phyloP scores from a whole-genome alignment of 2,888 invertebrate genomes.

The Hypolimnas misippus region DNA sequence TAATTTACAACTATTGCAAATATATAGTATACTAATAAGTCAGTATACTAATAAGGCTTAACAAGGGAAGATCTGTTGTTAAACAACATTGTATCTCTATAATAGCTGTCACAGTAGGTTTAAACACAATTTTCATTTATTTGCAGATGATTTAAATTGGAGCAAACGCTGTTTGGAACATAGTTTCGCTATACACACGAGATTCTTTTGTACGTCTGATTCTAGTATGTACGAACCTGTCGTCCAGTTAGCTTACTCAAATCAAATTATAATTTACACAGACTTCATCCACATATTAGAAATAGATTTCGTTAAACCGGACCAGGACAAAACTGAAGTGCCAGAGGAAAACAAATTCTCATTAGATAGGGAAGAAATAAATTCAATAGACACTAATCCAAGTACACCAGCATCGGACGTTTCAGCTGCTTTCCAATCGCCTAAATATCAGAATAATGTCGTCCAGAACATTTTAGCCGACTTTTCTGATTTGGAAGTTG shows the following conservation, averaged over 20 bases:
- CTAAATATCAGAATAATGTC: conserved; percentile 81
- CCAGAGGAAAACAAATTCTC: conserved; percentile 65
- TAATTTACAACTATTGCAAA: too few relatives aligned
- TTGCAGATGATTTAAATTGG: conserved; percentile 78
- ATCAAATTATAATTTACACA: conserved; percentile 92
- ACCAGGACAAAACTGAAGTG: conserved; percentile 61
- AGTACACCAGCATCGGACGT: conserved; percentile 70
- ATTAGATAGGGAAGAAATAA: conserved; percentile 67
- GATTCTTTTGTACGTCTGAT: conserved; percentile 94
- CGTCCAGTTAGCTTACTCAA: conserved; percentile 87
- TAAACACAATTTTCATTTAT: background rate
- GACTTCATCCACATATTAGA: conserved; percentile 93
- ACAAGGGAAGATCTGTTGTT: too few relatives aligned
- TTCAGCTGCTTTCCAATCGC: conserved; percentile 77
- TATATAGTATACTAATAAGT: too few relatives aligned
- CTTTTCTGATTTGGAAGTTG: conserved; percentile 85
- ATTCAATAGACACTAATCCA: conserved; percentile 66
- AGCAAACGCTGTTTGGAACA: conserved; percentile 92
- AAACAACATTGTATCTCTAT: background rate
- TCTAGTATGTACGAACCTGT: conserved; percentile 90
- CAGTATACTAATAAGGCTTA: too few relatives aligned
- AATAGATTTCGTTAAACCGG: conserved; percentile 80
- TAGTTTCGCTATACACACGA: conserved; percentile 95
- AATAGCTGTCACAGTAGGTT: too few relatives aligned
- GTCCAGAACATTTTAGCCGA: conserved; percentile 86